Base-by-base conservation (phyloP, 2,113 vertebrate genomes). In the Megaceryle maxima region DNA sequence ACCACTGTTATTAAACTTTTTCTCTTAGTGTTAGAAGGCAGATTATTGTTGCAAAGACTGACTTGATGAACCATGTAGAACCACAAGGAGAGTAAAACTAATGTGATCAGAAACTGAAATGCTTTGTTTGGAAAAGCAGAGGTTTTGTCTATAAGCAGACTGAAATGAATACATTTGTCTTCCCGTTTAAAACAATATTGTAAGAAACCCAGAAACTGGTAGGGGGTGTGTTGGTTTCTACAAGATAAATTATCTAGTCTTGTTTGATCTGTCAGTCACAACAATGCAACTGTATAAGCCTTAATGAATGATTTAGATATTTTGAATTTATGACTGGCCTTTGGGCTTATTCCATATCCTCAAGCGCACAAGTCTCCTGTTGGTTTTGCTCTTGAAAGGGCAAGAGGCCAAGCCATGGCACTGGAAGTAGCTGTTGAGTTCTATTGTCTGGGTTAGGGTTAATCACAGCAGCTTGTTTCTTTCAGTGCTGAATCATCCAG, bases 401-500 rank as follows among this genome's bases (percentile, higher is more conserved):
- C 73, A 87, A 59, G 35, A 0, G 6, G 62, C 86, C 67, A 89
- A 90, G 8, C 8, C 22, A 14, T 39, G 73, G 46, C 33, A 67
- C 83, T 92, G 66, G 44, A 92, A 94, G 51, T 77, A 92, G 74
- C 10, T 83, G 51, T 74, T 88, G 63, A 91, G 63, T 44, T 79
- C 41, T 62, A 35, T 96, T 94, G 77, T 92, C 83, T 83, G 50
- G 8, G 62, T 77, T 95, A 97, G 96, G 94, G 96, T 97, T 97
- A 97, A 97, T 94, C 88, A 63, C 70, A 89, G 83, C 77, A 43
- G 88, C 66, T 92, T 94, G 37, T 68, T 82, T 78, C 77, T 80
- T 95, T 93, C 22, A 43, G 66, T 96, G 91, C 95, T 97, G 96
- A 96, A 94, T 96, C 96, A 97, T 94, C 94, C 87, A 78, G 83